These are phyloP conservation scores for Chionoecetes opilio DNA, from an alignment of 1,140 invertebrate genomes.

Conservation along the genomic window DNA sequence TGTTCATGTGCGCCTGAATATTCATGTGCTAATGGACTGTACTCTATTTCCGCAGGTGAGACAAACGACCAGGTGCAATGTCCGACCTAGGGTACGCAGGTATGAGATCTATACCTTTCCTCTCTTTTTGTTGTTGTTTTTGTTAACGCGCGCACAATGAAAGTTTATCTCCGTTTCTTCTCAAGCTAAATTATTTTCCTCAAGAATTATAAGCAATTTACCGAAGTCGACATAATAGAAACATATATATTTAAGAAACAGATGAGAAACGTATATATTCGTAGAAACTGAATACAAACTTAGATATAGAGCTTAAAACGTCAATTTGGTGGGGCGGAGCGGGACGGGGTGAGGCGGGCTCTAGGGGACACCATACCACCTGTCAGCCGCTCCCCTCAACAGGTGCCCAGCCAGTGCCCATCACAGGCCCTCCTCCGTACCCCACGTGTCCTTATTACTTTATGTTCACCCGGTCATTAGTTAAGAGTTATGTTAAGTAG, in stretches of 20 bases:
- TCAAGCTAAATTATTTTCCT: no score
- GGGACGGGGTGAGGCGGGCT: background rate
- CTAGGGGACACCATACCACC: background rate
- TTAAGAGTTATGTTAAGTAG: background rate
- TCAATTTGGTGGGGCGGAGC: background rate
- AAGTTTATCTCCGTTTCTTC: no score
- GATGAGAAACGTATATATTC: no score
- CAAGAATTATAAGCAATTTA: no score
- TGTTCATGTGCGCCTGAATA: background rate
- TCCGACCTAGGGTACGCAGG: background rate
- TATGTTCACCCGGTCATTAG: background rate
- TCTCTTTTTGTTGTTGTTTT: no score
- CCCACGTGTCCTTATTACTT: background rate
- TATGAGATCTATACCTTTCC: background rate
- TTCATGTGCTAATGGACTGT: background rate
- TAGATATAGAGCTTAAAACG: no score
- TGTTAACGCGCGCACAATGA: no score
- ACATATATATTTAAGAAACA: no score
- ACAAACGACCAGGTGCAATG: background rate
- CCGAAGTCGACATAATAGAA: no score
- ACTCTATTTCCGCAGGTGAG: background rate
- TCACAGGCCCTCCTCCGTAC: background rate
- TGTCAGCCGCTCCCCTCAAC: background rate
- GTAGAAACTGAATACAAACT: no score
- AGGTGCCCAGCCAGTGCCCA: background rate